A percentile compares a stretch with the other conserved stretches of the same genome.
These are phyloP conservation scores for Cnemophilus loriae DNA, from an alignment of 2,113 vertebrate genomes.

Conservation along the genomic window DNA sequence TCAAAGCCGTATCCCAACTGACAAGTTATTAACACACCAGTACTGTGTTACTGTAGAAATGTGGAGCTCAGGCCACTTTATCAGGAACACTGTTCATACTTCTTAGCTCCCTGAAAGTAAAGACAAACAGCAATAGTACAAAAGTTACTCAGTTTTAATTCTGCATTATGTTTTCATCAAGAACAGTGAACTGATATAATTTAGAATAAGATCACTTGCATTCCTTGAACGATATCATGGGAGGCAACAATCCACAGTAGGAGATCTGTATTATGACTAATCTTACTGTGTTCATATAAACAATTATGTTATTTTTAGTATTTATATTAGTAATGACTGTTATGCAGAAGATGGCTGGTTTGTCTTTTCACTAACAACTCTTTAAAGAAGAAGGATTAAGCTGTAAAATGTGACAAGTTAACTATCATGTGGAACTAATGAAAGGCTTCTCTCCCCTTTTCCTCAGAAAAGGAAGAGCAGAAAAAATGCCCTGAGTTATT, in stretches of 20 bases:
- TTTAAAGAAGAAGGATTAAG: not conserved
- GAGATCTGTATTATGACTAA: not conserved
- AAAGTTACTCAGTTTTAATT: not conserved
- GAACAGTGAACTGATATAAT: not conserved
- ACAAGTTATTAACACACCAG: not conserved
- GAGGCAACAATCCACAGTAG: not conserved
- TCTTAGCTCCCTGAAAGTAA: not conserved
- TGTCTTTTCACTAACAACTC: not conserved
- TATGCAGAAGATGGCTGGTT: not conserved
- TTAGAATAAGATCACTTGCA: not conserved
- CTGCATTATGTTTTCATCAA: not conserved
- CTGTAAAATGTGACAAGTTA: conserved; percentile 18
- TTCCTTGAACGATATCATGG: not conserved
- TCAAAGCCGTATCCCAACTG: not conserved
- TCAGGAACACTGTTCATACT: not conserved
- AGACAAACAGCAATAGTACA: not conserved
- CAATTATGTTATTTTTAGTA: not conserved
- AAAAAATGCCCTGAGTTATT: not conserved
- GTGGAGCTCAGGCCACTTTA: not conserved
- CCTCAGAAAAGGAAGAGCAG: not conserved
- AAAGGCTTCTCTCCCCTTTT: not conserved
- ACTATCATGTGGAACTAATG: not conserved
- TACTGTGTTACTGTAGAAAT: not conserved
- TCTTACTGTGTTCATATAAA: not conserved
- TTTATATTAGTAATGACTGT: conserved; percentile 1